phyloP scores from a whole-genome alignment of 2,113 vertebrate species.

The Sceloporus tristichus region DNA sequence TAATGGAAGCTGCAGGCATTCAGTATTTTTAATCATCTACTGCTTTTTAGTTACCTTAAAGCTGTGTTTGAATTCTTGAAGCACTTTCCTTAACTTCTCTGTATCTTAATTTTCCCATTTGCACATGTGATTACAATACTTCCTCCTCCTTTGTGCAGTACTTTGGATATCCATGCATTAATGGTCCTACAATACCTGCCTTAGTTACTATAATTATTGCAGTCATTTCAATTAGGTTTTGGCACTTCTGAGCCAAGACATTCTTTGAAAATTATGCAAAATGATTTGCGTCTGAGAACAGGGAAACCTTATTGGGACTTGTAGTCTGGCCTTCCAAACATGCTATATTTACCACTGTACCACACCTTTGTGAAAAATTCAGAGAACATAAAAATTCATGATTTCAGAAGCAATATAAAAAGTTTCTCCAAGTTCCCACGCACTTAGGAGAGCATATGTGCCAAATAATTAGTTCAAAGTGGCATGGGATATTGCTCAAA shows the following conservation, averaged over 20 bases:
- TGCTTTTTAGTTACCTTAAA: slow-evolving; percentile 37
- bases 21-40: slow-evolving; percentile 23
- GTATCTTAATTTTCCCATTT: slow-evolving; percentile 40
- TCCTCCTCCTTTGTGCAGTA: slow-evolving; percentile 33
- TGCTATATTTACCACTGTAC: slow-evolving; percentile 24
- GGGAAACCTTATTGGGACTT: slow-evolving; percentile 51
- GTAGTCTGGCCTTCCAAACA: slow-evolving; percentile 60
- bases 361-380: slow-evolving; percentile 63
- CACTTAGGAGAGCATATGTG: slow-evolving; percentile 66
- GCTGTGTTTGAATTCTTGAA: slow-evolving; percentile 34
- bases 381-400: slow-evolving; percentile 45
- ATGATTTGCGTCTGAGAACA: slow-evolving; percentile 62
- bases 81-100: background rate
- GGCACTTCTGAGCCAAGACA: slow-evolving; percentile 31
- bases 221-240: slow-evolving; percentile 43
- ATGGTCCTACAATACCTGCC: slow-evolving; percentile 9
- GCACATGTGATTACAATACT: slow-evolving; percentile 45
- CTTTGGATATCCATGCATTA: slow-evolving; percentile 40
- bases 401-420: slow-evolving; percentile 62
- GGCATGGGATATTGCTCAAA: slow-evolving; percentile 54
- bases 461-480: slow-evolving; percentile 73
- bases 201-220: slow-evolving; percentile 38
- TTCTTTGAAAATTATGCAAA: slow-evolving; percentile 28
- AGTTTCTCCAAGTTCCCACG: slow-evolving; percentile 63
- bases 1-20: slow-evolving; percentile 43